Evolutionary conservation across 2,888 invertebrate genomes (phyloP).

Genomic region (Ptilodon capucinus): DNA sequence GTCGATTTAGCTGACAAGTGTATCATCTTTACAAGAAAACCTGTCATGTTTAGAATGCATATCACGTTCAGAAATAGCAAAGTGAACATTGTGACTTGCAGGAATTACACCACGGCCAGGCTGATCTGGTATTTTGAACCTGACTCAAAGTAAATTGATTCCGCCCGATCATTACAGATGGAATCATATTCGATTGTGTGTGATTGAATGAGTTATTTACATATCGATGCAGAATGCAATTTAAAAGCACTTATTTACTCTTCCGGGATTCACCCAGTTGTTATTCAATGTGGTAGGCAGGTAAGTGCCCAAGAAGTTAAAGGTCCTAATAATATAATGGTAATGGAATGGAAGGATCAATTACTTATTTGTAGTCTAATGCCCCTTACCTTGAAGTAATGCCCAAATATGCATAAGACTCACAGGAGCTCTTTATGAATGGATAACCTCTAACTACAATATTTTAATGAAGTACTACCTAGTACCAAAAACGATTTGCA

Average conservation of each 20-base stretch:
- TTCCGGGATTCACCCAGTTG: conserved; percentile 8
- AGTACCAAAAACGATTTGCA: no score
- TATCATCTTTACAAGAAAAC: not conserved
- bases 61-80: conserved; percentile 57
- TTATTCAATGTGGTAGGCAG: conserved; percentile 12
- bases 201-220: conserved; percentile 42
- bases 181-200: conserved; percentile 43
- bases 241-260: not conserved
- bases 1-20: conserved; percentile 9
- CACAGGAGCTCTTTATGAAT: no score
- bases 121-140: conserved; percentile 37
- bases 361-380: no score
- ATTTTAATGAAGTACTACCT: no score
- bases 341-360: no score
- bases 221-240: conserved; percentile 38
- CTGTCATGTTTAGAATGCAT: conserved; percentile 47
- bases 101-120: conserved; percentile 40
- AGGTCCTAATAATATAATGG: no score
- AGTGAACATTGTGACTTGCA: conserved; percentile 13
- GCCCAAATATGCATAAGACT: no score
- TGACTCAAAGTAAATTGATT: conserved; percentile 46
- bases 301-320: no score
- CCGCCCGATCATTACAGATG: conserved; percentile 42
- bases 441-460: no score
- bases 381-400: no score